Evolutionary conservation across 2,888 invertebrate genomes (phyloP), one percentile per base, ranked within the genome.

Genomic region (Chrysolina haemoptera): DNA sequence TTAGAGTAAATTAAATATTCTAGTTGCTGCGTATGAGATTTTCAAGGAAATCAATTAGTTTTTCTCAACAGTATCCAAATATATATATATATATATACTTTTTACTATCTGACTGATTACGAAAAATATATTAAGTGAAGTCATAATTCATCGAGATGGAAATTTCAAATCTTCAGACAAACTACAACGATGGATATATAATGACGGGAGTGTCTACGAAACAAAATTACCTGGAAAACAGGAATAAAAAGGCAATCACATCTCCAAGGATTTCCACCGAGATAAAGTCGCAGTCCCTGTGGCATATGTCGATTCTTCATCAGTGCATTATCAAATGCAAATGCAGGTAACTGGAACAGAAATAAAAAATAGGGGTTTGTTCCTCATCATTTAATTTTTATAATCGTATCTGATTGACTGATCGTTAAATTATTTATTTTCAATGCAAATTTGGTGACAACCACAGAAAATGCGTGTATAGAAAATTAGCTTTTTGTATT

Each of bases 171-270:
- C 27, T 27, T 27, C 27, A 27, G 27, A 27, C 27, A 27, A 3
- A 27, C 27, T 27, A 27, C 27, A 27, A n/a, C n/a, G n/a, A n/a
- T n/a, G 27, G 27, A 27, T 27, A 5, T 3, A 27, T 27, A 5
- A 27, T 20, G 20, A 55, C 62, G 43, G 48, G 50, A 16, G n/a
- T 22, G 18, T 46, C 63, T 50, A 73, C 11, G 43, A 68, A 20
- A n/a, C 12, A 6, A 12, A 0, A 35, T 62, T 73, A 90, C 93
- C 84, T 94, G 94, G 84, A 96, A 94, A 50, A 92, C 90, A 59
- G 95, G 95, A 5, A 94, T 93, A 86, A 94, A 95, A 78, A 91
- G 91, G 80, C 96, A 96, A 82, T 95, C 94, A 84, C 96, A 96
- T 35, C 92, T 89, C 95, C 95, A 96, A 0, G 95, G 94, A 87